Evolutionary conservation across 2,888 invertebrate genomes (phyloP).

Genomic region (Coronaproctus castanopsis): DNA sequence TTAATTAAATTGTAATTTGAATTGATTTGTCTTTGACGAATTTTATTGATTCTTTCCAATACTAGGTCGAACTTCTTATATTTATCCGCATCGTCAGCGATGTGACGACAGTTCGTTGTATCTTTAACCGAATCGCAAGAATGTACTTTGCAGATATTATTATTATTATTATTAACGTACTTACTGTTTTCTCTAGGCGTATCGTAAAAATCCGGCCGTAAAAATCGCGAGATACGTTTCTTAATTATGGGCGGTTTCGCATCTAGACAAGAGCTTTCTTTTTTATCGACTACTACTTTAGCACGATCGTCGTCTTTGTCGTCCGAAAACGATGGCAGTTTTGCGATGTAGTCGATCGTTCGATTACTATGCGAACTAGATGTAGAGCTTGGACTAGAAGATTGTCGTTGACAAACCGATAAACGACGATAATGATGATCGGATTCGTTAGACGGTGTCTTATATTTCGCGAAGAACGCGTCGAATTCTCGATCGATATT

Average conservation of each 20-base stretch:
- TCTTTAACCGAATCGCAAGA: background rate
- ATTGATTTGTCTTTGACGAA: background rate
- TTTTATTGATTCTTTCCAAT: background rate
- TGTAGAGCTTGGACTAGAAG: too few species aligned
- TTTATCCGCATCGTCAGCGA: background rate
- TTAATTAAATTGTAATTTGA: background rate
- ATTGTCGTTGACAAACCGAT: too few species aligned
- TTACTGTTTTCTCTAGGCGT: constrained; percentile 43
- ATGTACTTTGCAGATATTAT: too few species aligned
- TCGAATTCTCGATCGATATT: constrained; percentile 9
- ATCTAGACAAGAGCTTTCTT: too few species aligned
- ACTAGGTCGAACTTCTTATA: background rate
- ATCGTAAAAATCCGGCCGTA: constrained; percentile 59
- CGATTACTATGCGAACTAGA: too few species aligned
- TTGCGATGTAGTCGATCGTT: too few species aligned
- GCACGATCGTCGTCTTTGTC: background rate
- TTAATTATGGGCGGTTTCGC: constrained; percentile 10
- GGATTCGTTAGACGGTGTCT: background rate
- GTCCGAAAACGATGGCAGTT: too few species aligned
- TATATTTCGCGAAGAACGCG: constrained; percentile 4
- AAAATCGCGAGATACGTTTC: constrained; percentile 43
- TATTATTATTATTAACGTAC: constrained; percentile 31
- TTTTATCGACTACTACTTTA: too few species aligned
- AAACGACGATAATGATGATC: too few species aligned
- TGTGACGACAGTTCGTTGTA: background rate